These are phyloP conservation scores for Drymonia ruficornis DNA, from an alignment of 2,888 invertebrate species.

Conservation along the genomic window DNA sequence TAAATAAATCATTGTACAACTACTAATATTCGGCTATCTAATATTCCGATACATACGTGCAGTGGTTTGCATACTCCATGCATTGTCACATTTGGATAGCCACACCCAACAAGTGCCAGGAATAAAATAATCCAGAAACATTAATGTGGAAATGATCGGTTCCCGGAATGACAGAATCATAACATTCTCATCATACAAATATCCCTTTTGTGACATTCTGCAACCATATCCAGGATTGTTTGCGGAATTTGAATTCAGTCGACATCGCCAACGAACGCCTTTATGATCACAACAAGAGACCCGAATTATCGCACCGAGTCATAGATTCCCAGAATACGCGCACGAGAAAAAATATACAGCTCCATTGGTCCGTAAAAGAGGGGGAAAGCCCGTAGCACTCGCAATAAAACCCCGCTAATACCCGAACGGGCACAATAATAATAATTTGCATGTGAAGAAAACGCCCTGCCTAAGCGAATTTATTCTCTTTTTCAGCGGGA, in stretches of 20 bases:
- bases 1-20: no score
- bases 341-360: slow-evolving; percentile 32
- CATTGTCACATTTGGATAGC: no score
- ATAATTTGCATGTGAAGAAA: slow-evolving; percentile 71
- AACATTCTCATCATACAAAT: slow-evolving; percentile 16
- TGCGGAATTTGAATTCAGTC: slow-evolving; percentile 30
- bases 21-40: no score
- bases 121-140: background rate
- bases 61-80: no score
- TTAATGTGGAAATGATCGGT: background rate
- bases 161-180: slow-evolving; percentile 6
- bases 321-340: slow-evolving; percentile 30
- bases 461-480: slow-evolving; percentile 55
- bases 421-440: slow-evolving; percentile 65
- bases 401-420: slow-evolving; percentile 63
- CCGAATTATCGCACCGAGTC: slow-evolving; percentile 39
- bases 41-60: no score
- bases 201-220: slow-evolving; percentile 22
- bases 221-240: slow-evolving; percentile 16
- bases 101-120: no score
- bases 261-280: slow-evolving; percentile 28
- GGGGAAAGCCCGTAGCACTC: slow-evolving; percentile 38
- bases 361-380: slow-evolving; percentile 42
- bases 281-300: slow-evolving; percentile 35
- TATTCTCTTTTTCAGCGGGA: slow-evolving; percentile 49